Evolutionary conservation across 2,113 vertebrate genomes (phyloP).

Genomic region (Datnioides undecimradiatus): DNA sequence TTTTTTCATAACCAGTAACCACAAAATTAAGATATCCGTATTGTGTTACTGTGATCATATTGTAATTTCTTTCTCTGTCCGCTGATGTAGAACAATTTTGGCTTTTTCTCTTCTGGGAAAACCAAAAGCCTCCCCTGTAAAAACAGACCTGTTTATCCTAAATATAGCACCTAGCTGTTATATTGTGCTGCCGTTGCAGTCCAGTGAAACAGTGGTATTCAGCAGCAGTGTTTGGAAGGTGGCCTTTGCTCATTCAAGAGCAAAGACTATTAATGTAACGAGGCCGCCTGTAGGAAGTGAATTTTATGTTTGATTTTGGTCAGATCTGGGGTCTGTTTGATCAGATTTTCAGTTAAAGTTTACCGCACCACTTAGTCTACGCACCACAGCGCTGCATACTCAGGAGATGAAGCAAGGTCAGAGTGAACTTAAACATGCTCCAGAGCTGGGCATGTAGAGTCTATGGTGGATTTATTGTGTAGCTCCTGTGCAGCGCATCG

Average conservation of each 20-base stretch:
- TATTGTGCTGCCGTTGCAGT: neutral
- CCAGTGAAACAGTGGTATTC: neutral
- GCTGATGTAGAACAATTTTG: too few species aligned
- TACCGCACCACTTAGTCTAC: neutral
- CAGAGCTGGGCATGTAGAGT: neutral
- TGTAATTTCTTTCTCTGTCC: too few species aligned
- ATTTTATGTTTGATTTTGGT: slow-evolving; percentile 27
- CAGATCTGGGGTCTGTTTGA: slow-evolving; percentile 8
- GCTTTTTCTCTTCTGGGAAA: neutral
- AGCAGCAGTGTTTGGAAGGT: neutral
- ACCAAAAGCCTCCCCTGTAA: neutral
- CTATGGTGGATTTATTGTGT: slow-evolving; percentile 10
- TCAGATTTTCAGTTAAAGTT: slow-evolving; percentile 22
- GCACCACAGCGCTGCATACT: slow-evolving; percentile 7
- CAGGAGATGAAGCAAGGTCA: slow-evolving; percentile 41
- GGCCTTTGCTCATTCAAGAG: neutral
- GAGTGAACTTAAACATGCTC: neutral
- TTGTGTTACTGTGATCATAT: too few species aligned
- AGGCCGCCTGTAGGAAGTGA: slow-evolving; percentile 6
- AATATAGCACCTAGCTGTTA: neutral
- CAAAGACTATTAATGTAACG: slow-evolving; percentile 9
- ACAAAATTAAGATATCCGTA: too few species aligned
- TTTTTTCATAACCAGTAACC: neutral
- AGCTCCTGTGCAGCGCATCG: neutral
- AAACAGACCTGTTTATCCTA: neutral